A percentile compares a stretch with the other conserved stretches of the same genome.
Evolutionary conservation across 2,113 vertebrate genomes (phyloP).

Genomic region (Gavialis gangeticus): DNA sequence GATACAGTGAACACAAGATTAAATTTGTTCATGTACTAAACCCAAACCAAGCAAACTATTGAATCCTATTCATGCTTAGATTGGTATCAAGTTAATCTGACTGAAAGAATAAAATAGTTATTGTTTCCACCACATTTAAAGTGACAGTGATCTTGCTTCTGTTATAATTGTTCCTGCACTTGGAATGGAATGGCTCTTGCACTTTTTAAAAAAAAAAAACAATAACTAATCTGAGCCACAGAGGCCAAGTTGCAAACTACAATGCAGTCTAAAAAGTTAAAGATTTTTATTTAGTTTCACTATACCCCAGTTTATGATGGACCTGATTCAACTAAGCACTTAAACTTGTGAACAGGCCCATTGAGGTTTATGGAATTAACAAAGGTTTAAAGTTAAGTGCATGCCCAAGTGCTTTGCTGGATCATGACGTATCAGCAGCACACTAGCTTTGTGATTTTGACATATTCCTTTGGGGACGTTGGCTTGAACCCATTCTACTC

Average conservation of each 20-base stretch:
- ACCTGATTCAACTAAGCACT: background rate
- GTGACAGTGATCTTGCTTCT: background rate
- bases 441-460: constrained; percentile 15
- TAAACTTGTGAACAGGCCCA: background rate
- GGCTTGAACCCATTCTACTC: constrained; percentile 28
- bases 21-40: background rate
- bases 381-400: constrained; percentile 2
- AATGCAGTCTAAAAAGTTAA: background rate
- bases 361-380: background rate
- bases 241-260: background rate
- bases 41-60: constrained; percentile 8
- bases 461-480: background rate
- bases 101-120: background rate
- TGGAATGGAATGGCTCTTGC: too few relatives aligned
- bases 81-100: background rate
- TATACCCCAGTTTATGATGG: background rate
- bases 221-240: background rate
- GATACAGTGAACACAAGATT: background rate
- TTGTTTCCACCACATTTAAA: background rate
- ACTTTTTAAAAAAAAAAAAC: too few relatives aligned
- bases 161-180: background rate
- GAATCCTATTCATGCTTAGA: background rate
- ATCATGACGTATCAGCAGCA: background rate
- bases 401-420: background rate
- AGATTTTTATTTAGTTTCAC: background rate